phyloP scores from a whole-genome alignment of 2,113 vertebrate species.

The Seriola quinqueradiata region DNA sequence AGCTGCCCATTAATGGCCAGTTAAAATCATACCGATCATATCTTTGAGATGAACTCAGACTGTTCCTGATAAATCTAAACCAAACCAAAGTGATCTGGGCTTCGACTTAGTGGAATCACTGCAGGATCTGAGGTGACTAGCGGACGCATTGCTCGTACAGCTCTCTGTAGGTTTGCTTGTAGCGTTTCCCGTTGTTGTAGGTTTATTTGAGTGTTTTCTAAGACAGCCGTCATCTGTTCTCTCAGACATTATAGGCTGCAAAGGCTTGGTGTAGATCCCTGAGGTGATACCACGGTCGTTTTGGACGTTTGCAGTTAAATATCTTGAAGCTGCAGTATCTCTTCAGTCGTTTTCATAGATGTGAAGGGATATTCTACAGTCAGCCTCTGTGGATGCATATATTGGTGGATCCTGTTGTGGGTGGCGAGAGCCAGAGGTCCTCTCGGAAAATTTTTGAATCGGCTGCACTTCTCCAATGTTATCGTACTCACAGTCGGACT shows the following conservation, averaged over 20 bases:
- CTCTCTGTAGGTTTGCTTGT: not conserved
- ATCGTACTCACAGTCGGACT: not conserved
- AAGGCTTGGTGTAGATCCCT: constrained; percentile 27
- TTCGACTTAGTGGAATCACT: not conserved
- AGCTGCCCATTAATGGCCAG: not conserved
- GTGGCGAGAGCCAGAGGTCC: not conserved
- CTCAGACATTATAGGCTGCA: not conserved
- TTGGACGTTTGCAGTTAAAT: not conserved
- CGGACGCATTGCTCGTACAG: not conserved
- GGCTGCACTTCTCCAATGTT: not conserved
- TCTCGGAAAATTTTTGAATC: not conserved
- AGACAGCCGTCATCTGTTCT: not conserved
- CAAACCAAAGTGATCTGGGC: constrained; percentile 48
- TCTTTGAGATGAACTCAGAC: constrained; percentile 1
- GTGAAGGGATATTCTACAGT: rapidly evolving
- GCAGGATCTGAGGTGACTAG: not conserved
- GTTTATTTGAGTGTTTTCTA: not conserved
- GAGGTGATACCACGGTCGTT: not conserved
- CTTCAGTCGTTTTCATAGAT: constrained; percentile 57
- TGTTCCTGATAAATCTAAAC: constrained; percentile 41
- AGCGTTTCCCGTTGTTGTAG: not conserved
- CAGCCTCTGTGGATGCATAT: not conserved
- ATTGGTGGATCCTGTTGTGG: not conserved
- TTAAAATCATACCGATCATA: not conserved
- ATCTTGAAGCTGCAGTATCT: not conserved